Percentiles rank a stretch among this genome's conserved stretches.
Evolutionary conservation across 1,140 invertebrate genomes (phyloP).

Genomic region (Latrodectus geometricus): DNA sequence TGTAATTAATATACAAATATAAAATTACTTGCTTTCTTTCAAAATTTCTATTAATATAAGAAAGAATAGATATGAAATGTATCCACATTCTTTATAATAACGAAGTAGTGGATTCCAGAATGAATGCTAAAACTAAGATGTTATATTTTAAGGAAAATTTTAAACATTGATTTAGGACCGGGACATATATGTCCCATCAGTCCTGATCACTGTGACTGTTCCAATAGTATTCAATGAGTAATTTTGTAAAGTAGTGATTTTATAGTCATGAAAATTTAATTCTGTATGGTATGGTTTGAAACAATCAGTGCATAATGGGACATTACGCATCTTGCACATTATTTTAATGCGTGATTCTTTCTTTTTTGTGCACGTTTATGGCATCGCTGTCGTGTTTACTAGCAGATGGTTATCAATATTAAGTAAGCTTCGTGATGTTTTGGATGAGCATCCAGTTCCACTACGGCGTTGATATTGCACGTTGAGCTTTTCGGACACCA

Average conservation of each 20-base stretch:
- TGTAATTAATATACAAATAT: too few relatives aligned
- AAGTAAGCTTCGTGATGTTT: too few relatives aligned
- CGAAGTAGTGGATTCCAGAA: too few relatives aligned
- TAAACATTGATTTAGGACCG: too few relatives aligned
- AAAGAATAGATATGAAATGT: too few relatives aligned
- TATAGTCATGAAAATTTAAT: slow-evolving; percentile 56
- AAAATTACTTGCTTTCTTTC: too few relatives aligned
- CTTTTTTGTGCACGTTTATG: slow-evolving; percentile 36
- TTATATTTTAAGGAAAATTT: too few relatives aligned
- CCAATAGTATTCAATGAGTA: slow-evolving; percentile 17
- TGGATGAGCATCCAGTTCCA: slow-evolving; percentile 54
- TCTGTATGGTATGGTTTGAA: slow-evolving; percentile 55
- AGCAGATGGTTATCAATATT: slow-evolving; percentile 63
- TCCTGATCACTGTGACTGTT: not conserved
- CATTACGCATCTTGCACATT: slow-evolving; percentile 42
- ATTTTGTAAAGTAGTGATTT: slow-evolving; percentile 28
- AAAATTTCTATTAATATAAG: too few relatives aligned
- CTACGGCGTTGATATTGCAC: slow-evolving; percentile 30
- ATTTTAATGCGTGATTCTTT: slow-evolving; percentile 53
- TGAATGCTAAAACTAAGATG: too few relatives aligned
- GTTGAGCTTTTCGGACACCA: too few relatives aligned
- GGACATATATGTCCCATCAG: slow-evolving; percentile 17
- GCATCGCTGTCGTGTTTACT: slow-evolving; percentile 56
- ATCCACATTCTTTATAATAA: too few relatives aligned
- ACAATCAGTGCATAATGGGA: slow-evolving; percentile 50